Conservation (phyloP, 1,140 invertebrate genomes). For the Apis mellifera region DNA sequence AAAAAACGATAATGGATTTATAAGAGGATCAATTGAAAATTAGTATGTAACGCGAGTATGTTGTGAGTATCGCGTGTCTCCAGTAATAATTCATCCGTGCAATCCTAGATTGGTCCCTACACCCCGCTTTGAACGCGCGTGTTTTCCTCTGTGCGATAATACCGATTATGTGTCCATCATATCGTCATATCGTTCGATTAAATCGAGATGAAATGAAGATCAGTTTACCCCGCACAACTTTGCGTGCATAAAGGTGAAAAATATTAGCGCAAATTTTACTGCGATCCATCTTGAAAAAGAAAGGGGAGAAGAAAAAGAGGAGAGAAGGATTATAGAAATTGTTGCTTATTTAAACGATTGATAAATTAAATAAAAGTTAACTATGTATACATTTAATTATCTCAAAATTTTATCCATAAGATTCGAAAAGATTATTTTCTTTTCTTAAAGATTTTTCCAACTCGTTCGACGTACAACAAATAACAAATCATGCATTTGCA, state of each 20-base stretch:
- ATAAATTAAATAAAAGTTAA: not conserved
- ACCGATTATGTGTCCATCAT: constrained; percentile 14
- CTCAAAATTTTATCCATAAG: not conserved
- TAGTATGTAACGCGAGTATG: not conserved
- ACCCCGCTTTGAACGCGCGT: constrained; percentile 14
- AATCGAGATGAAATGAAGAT: too few species aligned
- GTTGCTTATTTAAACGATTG: too few species aligned
- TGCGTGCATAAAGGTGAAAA: too few species aligned
- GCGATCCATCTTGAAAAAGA: too few species aligned
- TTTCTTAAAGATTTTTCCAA: too few species aligned
- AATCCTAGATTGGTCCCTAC: constrained; percentile 9
- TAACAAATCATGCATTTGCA: too few species aligned
- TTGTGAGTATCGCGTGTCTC: constrained; percentile 12
- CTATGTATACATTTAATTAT: too few species aligned
- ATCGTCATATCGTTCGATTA: not conserved
- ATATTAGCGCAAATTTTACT: too few species aligned
- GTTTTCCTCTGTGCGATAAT: constrained; percentile 8
- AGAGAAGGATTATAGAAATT: too few species aligned
- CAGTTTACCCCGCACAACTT: too few species aligned
- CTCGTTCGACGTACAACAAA: too few species aligned
- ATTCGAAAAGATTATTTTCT: not conserved
- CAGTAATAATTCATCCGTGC: constrained; percentile 26
- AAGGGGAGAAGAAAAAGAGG: too few species aligned
- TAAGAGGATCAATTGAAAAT: constrained; percentile 15
- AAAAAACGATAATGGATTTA: not conserved